These are phyloP conservation scores for Helleia helle DNA, from an alignment of 2,888 invertebrate species.

Conservation along the genomic window DNA sequence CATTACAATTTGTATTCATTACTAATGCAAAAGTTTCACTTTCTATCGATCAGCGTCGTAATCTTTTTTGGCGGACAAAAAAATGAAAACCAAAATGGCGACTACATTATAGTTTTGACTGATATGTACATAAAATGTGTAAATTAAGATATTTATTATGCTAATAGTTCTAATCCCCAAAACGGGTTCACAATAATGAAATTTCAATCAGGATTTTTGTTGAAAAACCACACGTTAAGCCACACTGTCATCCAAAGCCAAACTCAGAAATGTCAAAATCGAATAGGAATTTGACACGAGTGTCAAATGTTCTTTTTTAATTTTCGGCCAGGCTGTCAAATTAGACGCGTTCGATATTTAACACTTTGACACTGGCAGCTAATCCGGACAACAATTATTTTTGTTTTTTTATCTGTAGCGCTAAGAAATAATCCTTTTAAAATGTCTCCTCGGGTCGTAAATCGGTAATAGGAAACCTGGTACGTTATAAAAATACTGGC, in stretches of 20 bases:
- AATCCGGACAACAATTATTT: constrained; percentile 63
- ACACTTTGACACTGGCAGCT: constrained; percentile 73
- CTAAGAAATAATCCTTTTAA: constrained; percentile 66
- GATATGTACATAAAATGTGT: neutral
- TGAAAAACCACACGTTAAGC: constrained; percentile 38
- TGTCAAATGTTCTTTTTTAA: constrained; percentile 48
- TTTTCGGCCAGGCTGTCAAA: constrained; percentile 61
- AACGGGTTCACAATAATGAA: constrained; percentile 34
- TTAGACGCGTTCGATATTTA: constrained; percentile 72
- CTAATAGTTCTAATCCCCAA: constrained; percentile 33
- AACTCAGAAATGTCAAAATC: constrained; percentile 55
- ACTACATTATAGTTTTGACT: too few species aligned
- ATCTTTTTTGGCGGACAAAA: too few species aligned
- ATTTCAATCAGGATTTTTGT: constrained; percentile 44
- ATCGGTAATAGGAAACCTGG: constrained; percentile 50
- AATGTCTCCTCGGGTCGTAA: constrained; percentile 48
- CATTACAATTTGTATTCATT: too few species aligned
- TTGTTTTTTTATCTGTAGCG: constrained; percentile 48
- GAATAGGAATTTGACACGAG: constrained; percentile 61
- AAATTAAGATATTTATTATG: constrained; percentile 5
- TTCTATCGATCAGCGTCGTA: too few species aligned
- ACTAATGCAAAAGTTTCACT: too few species aligned
- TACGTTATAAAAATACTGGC: too few species aligned
- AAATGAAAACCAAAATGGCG: too few species aligned
- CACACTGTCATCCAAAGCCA: constrained; percentile 36